Base-by-base conservation (phyloP, 2,113 vertebrate species). In the Himantopus leucocephalus region DNA sequence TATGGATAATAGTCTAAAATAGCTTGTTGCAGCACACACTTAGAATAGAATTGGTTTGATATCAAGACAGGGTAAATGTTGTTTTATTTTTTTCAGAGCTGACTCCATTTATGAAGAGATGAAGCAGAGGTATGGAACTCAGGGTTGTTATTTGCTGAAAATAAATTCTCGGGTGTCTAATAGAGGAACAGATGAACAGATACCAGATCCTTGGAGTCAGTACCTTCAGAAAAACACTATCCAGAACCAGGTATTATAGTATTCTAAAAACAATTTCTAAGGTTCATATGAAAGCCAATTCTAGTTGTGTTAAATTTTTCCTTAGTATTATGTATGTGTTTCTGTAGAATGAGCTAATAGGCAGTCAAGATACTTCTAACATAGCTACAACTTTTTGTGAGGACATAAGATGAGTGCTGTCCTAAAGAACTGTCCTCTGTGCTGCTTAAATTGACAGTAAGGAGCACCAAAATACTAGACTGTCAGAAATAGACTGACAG, bases 141-240 rank as follows among this genome's bases (percentile, higher is more conserved):
- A 99, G 98, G 99, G 98, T 71, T 99, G 99, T 96, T 99, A 99
- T 96, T 98, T 99, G 96, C 98, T 99, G 94, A 99, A 99, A 97
- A 99, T 99, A 85, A 99, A 99, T 98, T 99, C 99, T 90, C 98
- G 99, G 16, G 97, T 97, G 12, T 97, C 98, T 66, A 98, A 98
- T 41, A 97, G 98, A 91, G 98, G 98, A 88, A 97, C 98, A 37
- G 99, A 99, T 26, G 99, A 99, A 90, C 99, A 99, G 97, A 99
- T 99, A 92, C 99, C 99, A 78, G 99, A 99, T 97, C 99, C 99
- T 82, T 99, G 99, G 99, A 99, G 99, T 98, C 99, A 99, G 37
- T 99, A 99, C 92, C 98, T 99, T 81, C 99, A 99, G 96, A 99
- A 98, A 97, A 99, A 96, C 95, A 98, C 92, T 96, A 97, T 99